Base-by-base conservation (phyloP, 1,140 invertebrate genomes). In the Pomacea maculata region DNA sequence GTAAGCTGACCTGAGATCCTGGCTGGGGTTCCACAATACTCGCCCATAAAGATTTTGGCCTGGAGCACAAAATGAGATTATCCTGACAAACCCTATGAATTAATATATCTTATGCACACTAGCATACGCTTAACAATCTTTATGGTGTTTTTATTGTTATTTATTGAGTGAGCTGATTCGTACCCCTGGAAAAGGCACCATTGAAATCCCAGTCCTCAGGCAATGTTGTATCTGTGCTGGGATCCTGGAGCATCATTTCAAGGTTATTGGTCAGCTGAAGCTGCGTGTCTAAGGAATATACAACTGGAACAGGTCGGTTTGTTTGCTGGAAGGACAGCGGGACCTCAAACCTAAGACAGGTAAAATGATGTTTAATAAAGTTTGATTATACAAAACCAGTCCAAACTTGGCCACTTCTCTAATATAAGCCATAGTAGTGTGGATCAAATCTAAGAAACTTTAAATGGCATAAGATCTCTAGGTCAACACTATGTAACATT, bases 241-340 rank as follows among this genome's bases (percentile, higher is more conserved):
- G 92, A 81, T 91, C 86, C 81, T 85, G 73, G 11, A 92, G 85
- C 71, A 93, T 92, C 55, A 89, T 81, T 75, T 90, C 84, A 67
- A 87, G 84, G 79, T 89, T 90, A 79, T 91, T 92, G 65, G 90
- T 89, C 15, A 93, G 79, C 80, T 92, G 91, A 80, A 93, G 92
- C n/a, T 90, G 86, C 63, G 92, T 93, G 83, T 93, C 90, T 8
- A 93, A 89, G 4, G 92, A 91, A 79, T 93, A 93, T 54, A 88
- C 86, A 0, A 92, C 85, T 25, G 92, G 92, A 4, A 92, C 91
- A 15, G 92, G 92, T 9, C 91, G 86, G 78, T 90, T 90, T 19
- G 92, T 90, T 82, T 92, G 92, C 82, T 93, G 91, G 84, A 92
- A 92, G n/a, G 90, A 86, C 70, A 93, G 88, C 0, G 91, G 91